Conservation (phyloP, 2,113 vertebrate species). For the Dermatemys mawii region DNA sequence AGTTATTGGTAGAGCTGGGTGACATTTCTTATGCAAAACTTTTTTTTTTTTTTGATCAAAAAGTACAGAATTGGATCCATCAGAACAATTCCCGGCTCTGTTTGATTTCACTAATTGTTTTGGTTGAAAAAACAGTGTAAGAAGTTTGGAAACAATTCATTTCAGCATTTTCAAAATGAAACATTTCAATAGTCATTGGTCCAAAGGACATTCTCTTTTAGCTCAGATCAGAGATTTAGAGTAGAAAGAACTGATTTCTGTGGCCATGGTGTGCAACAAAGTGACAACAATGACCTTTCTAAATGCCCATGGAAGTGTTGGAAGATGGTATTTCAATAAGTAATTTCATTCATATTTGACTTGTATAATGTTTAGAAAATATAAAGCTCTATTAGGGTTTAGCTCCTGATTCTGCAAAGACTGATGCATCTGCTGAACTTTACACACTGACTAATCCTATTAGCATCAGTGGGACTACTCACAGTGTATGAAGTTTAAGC, state of each 20-base stretch:
- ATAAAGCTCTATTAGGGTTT: not conserved
- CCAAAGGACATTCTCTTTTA: not conserved
- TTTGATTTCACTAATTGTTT: not conserved
- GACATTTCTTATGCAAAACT: not conserved
- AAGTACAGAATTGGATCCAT: not conserved
- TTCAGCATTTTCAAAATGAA: not conserved
- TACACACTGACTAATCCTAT: not conserved
- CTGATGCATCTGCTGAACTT: not conserved
- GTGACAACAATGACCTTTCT: not conserved
- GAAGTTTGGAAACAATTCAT: not conserved
- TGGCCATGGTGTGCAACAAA: not conserved
- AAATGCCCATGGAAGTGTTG: rapidly evolving
- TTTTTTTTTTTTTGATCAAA: not conserved
- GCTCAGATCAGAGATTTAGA: not conserved
- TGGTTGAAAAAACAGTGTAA: not conserved
- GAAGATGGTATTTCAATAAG: not conserved
- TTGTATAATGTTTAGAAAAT: not conserved
- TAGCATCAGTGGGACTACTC: not conserved
- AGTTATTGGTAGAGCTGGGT: not conserved
- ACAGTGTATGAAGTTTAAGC: not conserved
- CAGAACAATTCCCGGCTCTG: not conserved
- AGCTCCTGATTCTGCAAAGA: not conserved
- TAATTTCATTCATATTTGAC: rapidly evolving
- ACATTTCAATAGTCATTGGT: not conserved
- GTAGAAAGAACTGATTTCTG: not conserved